Evolutionary conservation across 2,797 vertebrate species (phyloP).

Genomic region (Lacerta agilis): DNA sequence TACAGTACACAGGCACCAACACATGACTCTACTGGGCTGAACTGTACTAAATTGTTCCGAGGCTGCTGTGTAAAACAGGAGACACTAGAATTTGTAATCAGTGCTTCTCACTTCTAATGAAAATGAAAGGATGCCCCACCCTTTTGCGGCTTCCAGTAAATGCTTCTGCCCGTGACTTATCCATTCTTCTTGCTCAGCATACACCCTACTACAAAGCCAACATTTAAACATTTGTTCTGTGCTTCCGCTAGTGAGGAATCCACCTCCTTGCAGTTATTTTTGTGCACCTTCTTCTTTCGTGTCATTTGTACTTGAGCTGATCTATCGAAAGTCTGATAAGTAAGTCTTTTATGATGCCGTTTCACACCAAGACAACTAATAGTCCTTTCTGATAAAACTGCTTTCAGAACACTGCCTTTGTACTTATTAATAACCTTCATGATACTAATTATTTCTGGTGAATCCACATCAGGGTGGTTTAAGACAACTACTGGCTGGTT

Average conservation of each 20-base stretch:
- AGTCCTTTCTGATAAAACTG: conserved; percentile 78
- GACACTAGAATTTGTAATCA: not conserved
- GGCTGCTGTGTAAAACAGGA: conserved; percentile 34
- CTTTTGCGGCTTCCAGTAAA: conserved; percentile 78
- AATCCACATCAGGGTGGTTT: conserved; percentile 91
- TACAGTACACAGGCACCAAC: conserved; percentile 43
- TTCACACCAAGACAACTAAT: conserved; percentile 73
- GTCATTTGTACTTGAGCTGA: conserved; percentile 88
- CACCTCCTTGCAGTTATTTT: conserved; percentile 90
- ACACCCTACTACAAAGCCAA: conserved; percentile 80
- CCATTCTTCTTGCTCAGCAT: conserved; percentile 82
- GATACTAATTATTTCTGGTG: conserved; percentile 78
- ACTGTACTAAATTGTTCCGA: conserved; percentile 58
- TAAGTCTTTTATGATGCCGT: conserved; percentile 73
- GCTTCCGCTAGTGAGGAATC: conserved; percentile 79
- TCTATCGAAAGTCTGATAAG: conserved; percentile 70
- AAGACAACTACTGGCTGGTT: conserved; percentile 96
- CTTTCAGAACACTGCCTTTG: conserved; percentile 80
- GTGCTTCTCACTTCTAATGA: conserved; percentile 42
- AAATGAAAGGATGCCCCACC: conserved; percentile 78
- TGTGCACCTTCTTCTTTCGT: conserved; percentile 91
- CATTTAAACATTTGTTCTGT: conserved; percentile 76
- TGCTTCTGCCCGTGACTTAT: conserved; percentile 82
- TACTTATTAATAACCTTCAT: conserved; percentile 83
- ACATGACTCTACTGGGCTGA: conserved; percentile 47